phyloP scores from a whole-genome alignment of 2,113 vertebrate genomes.

The Psammodynastes pulverulentus region DNA sequence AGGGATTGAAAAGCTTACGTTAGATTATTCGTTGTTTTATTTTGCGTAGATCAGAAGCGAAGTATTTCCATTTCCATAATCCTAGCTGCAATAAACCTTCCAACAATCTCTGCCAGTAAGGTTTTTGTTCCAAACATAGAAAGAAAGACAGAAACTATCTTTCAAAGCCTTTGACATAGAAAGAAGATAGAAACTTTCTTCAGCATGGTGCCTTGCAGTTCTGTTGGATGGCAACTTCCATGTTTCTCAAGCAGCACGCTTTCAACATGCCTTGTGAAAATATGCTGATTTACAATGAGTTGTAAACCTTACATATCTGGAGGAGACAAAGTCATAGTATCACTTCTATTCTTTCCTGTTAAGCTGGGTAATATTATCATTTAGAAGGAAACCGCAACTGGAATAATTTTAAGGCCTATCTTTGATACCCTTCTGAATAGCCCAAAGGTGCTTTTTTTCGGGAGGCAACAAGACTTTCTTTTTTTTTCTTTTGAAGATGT shows the following conservation, averaged over 20 bases:
- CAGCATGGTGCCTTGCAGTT: neutral
- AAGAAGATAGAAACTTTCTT: neutral
- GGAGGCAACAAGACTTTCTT: too few relatives aligned
- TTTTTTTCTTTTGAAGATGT: too few relatives aligned
- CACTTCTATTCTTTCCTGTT: conserved; percentile 9
- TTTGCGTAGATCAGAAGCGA: neutral
- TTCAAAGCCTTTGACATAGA: neutral
- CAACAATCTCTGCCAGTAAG: neutral
- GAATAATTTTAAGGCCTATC: neutral
- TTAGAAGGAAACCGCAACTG: conserved; percentile 1
- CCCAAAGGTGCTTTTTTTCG: too few relatives aligned
- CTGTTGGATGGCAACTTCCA: neutral
- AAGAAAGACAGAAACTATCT: neutral
- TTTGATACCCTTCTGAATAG: conserved; percentile 27
- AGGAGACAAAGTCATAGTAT: neutral
- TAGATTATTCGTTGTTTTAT: neutral
- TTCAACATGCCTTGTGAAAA: neutral
- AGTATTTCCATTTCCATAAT: neutral
- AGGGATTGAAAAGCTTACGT: conserved; percentile 48
- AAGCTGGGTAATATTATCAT: neutral
- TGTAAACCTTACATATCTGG: neutral
- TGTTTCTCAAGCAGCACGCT: neutral
- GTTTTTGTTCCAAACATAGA: neutral
- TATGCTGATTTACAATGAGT: neutral
- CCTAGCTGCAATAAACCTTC: neutral